Evolutionary conservation across 2,113 vertebrate species (phyloP).

Genomic region (rabbit (Oryctolagus cuniculus)): DNA sequence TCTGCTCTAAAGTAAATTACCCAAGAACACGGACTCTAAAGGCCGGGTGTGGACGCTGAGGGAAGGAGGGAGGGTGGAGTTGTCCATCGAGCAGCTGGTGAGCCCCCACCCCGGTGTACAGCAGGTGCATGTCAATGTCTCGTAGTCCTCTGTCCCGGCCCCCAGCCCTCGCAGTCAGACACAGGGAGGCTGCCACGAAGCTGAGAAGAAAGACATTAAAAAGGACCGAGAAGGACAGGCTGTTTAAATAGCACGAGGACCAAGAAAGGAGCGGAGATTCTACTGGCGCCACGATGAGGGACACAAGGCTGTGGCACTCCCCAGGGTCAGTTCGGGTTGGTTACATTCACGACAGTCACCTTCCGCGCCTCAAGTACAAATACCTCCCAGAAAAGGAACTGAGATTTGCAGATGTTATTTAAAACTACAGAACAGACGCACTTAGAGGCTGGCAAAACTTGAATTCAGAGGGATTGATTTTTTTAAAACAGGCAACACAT

Average conservation of each 20-base stretch:
- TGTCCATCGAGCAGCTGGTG: not conserved
- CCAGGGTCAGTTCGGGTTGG: not conserved
- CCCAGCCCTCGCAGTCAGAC: not conserved
- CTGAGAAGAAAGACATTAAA: not conserved
- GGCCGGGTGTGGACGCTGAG: not conserved
- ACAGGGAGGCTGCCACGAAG: not conserved
- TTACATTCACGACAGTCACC: constrained; percentile 7
- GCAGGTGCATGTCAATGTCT: not conserved
- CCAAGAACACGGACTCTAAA: not conserved
- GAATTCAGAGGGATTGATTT: constrained; percentile 78
- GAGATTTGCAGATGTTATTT: constrained; percentile 66
- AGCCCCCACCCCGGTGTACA: not conserved
- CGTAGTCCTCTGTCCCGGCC: not conserved
- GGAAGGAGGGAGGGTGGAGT: not conserved
- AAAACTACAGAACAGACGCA: constrained; percentile 71
- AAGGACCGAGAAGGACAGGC: not conserved
- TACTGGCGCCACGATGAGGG: not conserved
- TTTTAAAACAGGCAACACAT: constrained; percentile 58
- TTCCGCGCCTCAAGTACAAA: constrained; percentile 23
- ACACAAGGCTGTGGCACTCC: constrained; percentile 31
- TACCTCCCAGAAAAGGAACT: constrained; percentile 63
- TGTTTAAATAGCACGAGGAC: not conserved
- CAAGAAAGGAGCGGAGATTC: not conserved
- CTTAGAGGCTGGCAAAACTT: constrained; percentile 58
- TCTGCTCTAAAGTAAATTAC: not conserved